Percentiles rank a stretch among this genome's conserved stretches.
phyloP scores from a whole-genome alignment of 1,140 invertebrate genomes.

The Dreissena rostriformis region DNA sequence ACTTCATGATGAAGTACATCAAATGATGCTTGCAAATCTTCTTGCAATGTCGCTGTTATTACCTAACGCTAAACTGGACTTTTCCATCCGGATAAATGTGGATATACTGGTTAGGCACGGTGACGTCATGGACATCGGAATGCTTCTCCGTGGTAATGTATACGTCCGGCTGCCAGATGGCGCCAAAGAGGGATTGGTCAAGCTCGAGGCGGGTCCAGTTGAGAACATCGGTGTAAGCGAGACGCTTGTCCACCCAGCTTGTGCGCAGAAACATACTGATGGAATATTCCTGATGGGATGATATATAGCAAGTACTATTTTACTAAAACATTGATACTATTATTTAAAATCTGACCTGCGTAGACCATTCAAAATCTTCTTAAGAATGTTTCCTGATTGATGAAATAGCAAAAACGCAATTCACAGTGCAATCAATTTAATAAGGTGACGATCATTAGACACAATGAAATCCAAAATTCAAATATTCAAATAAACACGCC shows the following conservation, averaged over 20 bases:
- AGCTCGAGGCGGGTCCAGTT: conserved; percentile 55
- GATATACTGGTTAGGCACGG: conserved; percentile 64
- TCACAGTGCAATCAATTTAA: too few species aligned
- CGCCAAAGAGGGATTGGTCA: conserved; percentile 51
- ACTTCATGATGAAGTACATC: too few species aligned
- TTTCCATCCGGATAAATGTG: conserved; percentile 59
- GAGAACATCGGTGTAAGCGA: conserved; percentile 85
- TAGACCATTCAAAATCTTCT: neutral
- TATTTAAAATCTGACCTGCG: neutral
- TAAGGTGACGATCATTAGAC: too few species aligned
- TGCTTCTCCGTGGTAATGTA: conserved; percentile 87
- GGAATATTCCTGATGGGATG: conserved; percentile 84
- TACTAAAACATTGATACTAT: neutral
- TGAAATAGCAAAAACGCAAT: too few species aligned
- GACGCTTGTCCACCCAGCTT: conserved; percentile 84
- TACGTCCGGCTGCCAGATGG: conserved; percentile 86
- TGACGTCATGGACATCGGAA: conserved; percentile 85
- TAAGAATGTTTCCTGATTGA: too few species aligned
- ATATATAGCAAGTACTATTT: neutral
- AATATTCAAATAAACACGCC: too few species aligned
- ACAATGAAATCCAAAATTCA: too few species aligned
- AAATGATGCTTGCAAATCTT: too few species aligned
- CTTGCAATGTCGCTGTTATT: too few species aligned
- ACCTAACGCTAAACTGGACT: conserved; percentile 63
- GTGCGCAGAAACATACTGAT: conserved; percentile 85